Base-by-base conservation (phyloP, 2,113 vertebrate species). In the Shinisaurus crocodilurus region DNA sequence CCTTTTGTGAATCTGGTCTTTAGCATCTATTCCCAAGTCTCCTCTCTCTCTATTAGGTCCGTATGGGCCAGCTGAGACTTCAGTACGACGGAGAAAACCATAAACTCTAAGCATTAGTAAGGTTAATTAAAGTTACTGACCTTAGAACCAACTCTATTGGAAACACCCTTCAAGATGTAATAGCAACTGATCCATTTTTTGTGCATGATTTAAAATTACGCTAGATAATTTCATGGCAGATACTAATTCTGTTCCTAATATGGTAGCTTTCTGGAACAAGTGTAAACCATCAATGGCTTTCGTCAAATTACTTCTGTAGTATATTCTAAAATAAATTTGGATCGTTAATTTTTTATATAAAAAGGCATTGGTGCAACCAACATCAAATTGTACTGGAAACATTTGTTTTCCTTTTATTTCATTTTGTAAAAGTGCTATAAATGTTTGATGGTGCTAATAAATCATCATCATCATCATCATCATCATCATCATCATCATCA, bases 91-190 rank as follows among this genome's bases (percentile, higher is more conserved):
- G 5, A 94, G 91, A 92, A 95, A 94, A 93, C 85, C 95, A 93
- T 93, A 93, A 87, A 90, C 92, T 65, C n/a, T 43, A 88, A 86
- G 93, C 94, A 93, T 96, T 82, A 94, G 91, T 95, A 95, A 96
- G 95, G 94, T 95, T 96, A 96, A 96, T 96, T 96, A 96, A 96
- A 96, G 92, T 94, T 70, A 95, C 94, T 96, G 93, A 96, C 95
- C 95, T 94, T 86, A 75, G 89, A 89, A 87, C 90, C 92, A 94
- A 95, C 93, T 91, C 95, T 93, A 91, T 89, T 91, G 94, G 94
- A 95, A 88, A 89, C 88, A 86, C 91, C 87, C 92, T 96, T 94
- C 93, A 90, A 94, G 93, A 94, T 92, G 72, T 93, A 94, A 95
- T 93, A 94, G 91, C 91, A 93, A 92, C 76, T 32, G 43, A 92